A percentile compares a stretch with the other conserved stretches of the same genome.
Evolutionary conservation across 2,113 vertebrate species (phyloP).

Genomic region (Xiphorhynchus elegans): DNA sequence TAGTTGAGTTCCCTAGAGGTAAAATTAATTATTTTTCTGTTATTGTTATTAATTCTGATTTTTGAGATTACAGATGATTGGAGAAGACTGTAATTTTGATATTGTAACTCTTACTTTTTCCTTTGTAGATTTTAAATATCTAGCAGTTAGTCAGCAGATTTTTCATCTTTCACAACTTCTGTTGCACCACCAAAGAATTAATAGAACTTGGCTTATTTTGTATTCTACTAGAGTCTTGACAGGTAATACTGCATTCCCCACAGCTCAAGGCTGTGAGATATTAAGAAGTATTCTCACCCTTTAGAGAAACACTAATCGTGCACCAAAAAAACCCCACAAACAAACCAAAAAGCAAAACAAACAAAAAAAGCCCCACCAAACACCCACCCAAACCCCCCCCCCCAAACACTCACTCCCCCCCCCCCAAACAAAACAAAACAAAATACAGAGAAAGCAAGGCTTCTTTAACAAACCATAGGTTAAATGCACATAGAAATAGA

Average conservation of each 20-base stretch:
- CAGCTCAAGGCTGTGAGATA: neutral
- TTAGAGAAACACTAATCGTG: accelerated
- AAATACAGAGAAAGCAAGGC: neutral
- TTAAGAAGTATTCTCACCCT: neutral
- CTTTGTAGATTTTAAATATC: neutral
- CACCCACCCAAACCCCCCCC: neutral
- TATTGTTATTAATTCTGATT: neutral
- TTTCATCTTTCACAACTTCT: neutral
- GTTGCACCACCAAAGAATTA: neutral
- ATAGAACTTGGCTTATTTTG: neutral
- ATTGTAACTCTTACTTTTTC: accelerated
- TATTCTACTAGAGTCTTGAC: neutral
- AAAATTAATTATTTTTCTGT: neutral
- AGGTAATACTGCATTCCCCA: neutral
- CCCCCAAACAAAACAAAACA: too few species aligned
- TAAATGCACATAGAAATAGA: neutral
- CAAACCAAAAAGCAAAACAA: too few species aligned
- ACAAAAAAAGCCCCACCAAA: too few species aligned
- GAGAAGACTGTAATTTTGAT: neutral
- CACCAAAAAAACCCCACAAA: too few species aligned
- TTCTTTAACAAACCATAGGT: neutral
- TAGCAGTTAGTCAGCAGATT: neutral
- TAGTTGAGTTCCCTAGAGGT: neutral
- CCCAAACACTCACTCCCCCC: too few species aligned
- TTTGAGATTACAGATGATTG: neutral